A percentile compares a stretch with the other conserved stretches of the same genome.
These are phyloP conservation scores for Corynorhinus townsendii DNA, from an alignment of 2,113 vertebrate genomes.

Conservation along the genomic window DNA sequence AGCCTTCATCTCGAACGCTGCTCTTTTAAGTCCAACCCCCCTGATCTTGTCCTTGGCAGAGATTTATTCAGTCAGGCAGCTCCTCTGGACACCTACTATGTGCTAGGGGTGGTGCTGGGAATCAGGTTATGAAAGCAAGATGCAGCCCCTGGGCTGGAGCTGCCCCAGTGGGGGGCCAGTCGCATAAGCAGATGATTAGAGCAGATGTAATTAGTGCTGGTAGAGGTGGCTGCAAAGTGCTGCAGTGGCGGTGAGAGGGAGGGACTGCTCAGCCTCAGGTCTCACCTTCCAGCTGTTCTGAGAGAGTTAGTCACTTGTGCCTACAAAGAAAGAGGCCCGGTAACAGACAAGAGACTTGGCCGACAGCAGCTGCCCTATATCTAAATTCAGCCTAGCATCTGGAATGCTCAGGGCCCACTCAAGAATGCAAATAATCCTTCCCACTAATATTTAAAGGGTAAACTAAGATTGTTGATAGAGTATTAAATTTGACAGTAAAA, in stretches of 20 bases:
- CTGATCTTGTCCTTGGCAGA: background rate
- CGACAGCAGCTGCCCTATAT: no score
- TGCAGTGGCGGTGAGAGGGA: background rate
- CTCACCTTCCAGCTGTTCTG: background rate
- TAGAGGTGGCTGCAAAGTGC: background rate
- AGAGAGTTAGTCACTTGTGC: background rate
- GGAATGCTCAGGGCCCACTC: no score
- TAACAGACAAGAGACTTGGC: no score
- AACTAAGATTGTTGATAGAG: no score
- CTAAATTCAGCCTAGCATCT: no score
- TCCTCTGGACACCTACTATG: background rate
- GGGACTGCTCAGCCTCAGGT: background rate
- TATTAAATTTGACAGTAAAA: no score
- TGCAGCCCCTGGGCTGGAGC: background rate
- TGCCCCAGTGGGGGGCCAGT: background rate
- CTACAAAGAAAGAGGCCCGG: background rate
- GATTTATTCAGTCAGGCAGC: background rate
- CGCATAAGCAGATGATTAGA: constrained; percentile 17
- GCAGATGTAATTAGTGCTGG: constrained; percentile 21
- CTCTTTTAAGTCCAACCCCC: background rate
- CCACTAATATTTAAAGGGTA: no score
- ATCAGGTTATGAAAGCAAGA: background rate
- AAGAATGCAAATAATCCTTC: no score
- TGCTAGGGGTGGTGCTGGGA: background rate
- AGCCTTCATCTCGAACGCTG: background rate